These are phyloP conservation scores for Pentamera pediparva DNA, from an alignment of 53 echinoderm and acorn worm genomes.

Conservation along the genomic window DNA sequence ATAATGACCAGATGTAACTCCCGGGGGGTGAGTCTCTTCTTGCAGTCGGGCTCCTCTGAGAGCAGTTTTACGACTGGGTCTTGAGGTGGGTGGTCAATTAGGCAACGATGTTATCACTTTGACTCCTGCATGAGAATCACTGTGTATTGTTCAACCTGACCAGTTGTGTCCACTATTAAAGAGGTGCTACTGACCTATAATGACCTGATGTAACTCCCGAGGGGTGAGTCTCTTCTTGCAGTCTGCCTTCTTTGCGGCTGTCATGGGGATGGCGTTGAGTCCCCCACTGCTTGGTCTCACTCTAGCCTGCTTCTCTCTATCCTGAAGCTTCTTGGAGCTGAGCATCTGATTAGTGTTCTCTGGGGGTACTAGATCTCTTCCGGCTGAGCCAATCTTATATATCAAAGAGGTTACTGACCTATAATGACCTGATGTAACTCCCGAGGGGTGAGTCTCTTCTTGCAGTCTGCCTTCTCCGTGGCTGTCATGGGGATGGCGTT, in stretches of 20 bases:
- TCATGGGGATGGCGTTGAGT: slow-evolving; percentile 97
- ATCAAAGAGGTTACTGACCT: too few species aligned
- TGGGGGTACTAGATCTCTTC: slow-evolving; percentile 65
- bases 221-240: slow-evolving; percentile 89
- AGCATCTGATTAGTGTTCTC: slow-evolving; percentile 65
- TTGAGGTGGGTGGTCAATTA: too few species aligned
- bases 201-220: slow-evolving; percentile 81
- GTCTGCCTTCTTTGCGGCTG: slow-evolving; percentile 77
- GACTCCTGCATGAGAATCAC: too few species aligned
- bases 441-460: slow-evolving; percentile 81
- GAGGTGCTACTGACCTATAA: slow-evolving; percentile 89
- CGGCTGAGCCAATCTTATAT: not conserved
- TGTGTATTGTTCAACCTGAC: too few species aligned
- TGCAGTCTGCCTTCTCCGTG: slow-evolving; percentile 90
- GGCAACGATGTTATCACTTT: too few species aligned
- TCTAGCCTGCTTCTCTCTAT: slow-evolving; percentile 53
- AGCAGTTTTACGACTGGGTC: too few species aligned
- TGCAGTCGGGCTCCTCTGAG: too few species aligned
- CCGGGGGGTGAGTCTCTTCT: too few species aligned
- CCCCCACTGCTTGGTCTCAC: slow-evolving; percentile 81
- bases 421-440: slow-evolving; percentile 87
- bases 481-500: slow-evolving; percentile 95
- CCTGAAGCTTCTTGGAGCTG: slow-evolving; percentile 73
- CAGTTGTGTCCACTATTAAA: too few species aligned
- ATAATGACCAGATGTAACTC: too few species aligned